Percentiles rank a stretch among this genome's conserved stretches.
Evolutionary conservation across 2,888 invertebrate genomes (phyloP).

Genomic region (Nebria brevicollis): DNA sequence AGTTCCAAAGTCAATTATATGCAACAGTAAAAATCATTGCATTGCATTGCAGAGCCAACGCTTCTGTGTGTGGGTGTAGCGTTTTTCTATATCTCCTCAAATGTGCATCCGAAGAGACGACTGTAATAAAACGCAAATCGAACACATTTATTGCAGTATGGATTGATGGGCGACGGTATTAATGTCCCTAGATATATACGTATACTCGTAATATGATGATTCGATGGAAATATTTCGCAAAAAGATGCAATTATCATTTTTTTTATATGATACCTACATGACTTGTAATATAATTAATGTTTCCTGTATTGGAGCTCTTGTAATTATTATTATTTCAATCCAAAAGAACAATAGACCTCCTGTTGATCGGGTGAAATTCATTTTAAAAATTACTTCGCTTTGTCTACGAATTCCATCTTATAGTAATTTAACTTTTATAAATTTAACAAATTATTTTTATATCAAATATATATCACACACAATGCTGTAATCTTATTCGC

Average conservation of each 20-base stretch:
- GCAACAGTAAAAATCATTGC: conserved; percentile 7
- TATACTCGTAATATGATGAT: not conserved
- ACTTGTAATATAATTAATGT: not conserved
- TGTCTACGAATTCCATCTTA: conserved; percentile 3
- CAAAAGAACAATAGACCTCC: not conserved
- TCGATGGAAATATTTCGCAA: not conserved
- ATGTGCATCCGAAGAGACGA: not conserved
- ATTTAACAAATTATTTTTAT: no score
- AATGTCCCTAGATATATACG: not conserved
- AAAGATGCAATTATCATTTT: not conserved
- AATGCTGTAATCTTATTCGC: no score
- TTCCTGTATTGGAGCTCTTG: not conserved
- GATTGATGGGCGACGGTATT: conserved; percentile 27
- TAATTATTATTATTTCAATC: not conserved
- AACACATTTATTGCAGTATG: conserved; percentile 25
- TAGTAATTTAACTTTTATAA: not conserved
- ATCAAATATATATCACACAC: no score
- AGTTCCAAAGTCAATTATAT: conserved; percentile 34
- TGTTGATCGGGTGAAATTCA: not conserved
- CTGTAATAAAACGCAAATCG: not conserved
- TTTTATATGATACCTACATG: not conserved
- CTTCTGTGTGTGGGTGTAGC: conserved; percentile 21
- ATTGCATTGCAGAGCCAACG: not conserved
- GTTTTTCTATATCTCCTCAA: not conserved
- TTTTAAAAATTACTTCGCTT: not conserved